Evolutionary conservation across 2,113 vertebrate genomes (phyloP).

Genomic region (Leptosomus discolor): DNA sequence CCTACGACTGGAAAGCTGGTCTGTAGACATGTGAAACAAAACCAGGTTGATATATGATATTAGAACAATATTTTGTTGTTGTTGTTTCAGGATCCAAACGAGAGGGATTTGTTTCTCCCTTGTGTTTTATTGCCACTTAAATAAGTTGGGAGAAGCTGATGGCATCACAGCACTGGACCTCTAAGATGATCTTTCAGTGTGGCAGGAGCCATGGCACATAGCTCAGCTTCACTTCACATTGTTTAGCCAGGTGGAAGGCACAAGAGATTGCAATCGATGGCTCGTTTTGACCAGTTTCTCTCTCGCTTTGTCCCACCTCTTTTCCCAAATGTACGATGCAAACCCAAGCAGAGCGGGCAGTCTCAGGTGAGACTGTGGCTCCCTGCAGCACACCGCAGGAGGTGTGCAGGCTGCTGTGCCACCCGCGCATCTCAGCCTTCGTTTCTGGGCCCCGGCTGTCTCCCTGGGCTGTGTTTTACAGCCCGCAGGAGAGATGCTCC

Average conservation of each 20-base stretch:
- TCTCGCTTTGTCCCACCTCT: neutral
- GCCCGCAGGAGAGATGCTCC: neutral
- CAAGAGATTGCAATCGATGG: neutral
- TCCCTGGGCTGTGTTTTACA: neutral
- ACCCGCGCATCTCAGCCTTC: fast-evolving
- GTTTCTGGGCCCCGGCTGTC: neutral
- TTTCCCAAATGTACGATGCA: neutral
- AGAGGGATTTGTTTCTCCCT: neutral
- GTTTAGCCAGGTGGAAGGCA: neutral
- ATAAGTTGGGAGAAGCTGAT: neutral
- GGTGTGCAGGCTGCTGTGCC: neutral
- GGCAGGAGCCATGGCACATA: neutral
- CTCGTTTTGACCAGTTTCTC: neutral
- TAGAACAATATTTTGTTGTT: neutral
- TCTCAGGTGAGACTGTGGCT: fast-evolving
- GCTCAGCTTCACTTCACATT: neutral
- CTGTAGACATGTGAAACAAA: neutral
- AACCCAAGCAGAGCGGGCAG: neutral
- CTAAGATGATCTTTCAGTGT: neutral
- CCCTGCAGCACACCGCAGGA: too few species aligned
- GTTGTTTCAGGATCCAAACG: neutral
- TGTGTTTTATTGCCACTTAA: neutral
- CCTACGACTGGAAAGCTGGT: neutral
- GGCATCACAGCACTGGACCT: neutral
- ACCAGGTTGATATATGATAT: neutral